Base-by-base conservation (phyloP, 2,797 vertebrate species). In the Apodemus agrarius region DNA sequence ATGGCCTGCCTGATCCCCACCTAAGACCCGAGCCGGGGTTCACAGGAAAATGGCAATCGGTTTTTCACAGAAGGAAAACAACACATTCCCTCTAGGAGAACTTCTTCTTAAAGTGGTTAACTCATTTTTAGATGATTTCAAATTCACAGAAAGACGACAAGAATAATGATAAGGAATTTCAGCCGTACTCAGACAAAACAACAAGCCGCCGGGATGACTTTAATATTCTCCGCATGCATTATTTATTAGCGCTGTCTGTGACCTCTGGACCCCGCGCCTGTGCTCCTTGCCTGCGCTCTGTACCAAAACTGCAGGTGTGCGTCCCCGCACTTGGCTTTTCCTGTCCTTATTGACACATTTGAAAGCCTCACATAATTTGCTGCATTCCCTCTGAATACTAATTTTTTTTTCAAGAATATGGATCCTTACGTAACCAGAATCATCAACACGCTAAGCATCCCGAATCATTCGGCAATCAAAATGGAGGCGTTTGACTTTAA, bases 101-200 rank as follows among this genome's bases (percentile, higher is more conserved):
- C 54, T n/a, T 83, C 61, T 88, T 94, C 76, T 82, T 87, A 72
- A 87, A 72, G 59, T 0, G 8, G 26, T 37, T 59, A 75, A 14
- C n/a, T 75, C 22, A 85, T 85, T 96, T 87, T 86, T 24, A 52
- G 79, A 87, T 76, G 59, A 95, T 75, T 96, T 94, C 67, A 95
- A 75, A 69, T 6, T 69, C 59, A 46, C 31, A 37, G 59, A 74
- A 89, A 96, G 85, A 69, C 49, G 79, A 31, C 40, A 81, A 75
- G 63, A 90, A 75, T 21, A 72, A 85, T 17, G 19, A 59, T 65
- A 24, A 96, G 91, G 91, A 87, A 93, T 85, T 52, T 54, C 87
- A 72, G 17, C 49, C 81, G 67, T 54, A 22, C 57, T 72, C 49
- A 43, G 67, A 91, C 63, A 59, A 67, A 72, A 61, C 29, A 46